A percentile compares a stretch with the other conserved stretches of the same genome.
Conservation (phyloP, 2,113 vertebrate genomes). For the Ifrita kowaldi region DNA sequence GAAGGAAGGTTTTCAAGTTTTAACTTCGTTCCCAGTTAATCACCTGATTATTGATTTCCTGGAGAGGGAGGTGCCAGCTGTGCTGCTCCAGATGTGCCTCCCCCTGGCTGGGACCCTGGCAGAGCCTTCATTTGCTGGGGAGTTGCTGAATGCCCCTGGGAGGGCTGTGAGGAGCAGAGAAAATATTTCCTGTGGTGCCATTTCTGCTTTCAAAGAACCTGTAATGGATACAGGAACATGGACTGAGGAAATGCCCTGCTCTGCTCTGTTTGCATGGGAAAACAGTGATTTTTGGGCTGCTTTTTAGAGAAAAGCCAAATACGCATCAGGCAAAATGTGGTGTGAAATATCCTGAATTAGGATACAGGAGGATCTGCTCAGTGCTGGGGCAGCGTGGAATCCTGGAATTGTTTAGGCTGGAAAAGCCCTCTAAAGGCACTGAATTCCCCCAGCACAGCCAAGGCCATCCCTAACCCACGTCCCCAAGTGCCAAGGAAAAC, state of each 20-base stretch:
- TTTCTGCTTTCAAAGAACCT: neutral
- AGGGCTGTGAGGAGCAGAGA: neutral
- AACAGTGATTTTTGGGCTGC: accelerated
- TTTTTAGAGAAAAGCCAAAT: neutral
- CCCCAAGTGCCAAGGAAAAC: too few relatives aligned
- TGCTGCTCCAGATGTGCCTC: neutral
- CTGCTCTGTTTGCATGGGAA: neutral
- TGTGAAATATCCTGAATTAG: neutral
- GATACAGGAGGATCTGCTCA: neutral
- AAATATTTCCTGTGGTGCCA: neutral
- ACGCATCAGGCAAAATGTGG: accelerated
- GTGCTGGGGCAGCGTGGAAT: neutral
- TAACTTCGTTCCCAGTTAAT: neutral
- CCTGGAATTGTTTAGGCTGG: neutral
- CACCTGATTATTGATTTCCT: neutral
- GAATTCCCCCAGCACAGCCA: neutral
- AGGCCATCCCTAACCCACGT: neutral
- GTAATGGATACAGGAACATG: neutral
- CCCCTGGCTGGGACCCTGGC: neutral
- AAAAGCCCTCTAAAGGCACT: neutral
- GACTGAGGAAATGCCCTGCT: neutral
- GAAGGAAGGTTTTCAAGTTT: neutral
- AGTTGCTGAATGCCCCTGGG: neutral
- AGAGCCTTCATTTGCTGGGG: neutral
- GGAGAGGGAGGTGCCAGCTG: neutral